These are phyloP conservation scores for Dysidea cf. avara DNA, from an alignment of 37 sponge, comb jelly and placozoan species.

Conservation along the genomic window DNA sequence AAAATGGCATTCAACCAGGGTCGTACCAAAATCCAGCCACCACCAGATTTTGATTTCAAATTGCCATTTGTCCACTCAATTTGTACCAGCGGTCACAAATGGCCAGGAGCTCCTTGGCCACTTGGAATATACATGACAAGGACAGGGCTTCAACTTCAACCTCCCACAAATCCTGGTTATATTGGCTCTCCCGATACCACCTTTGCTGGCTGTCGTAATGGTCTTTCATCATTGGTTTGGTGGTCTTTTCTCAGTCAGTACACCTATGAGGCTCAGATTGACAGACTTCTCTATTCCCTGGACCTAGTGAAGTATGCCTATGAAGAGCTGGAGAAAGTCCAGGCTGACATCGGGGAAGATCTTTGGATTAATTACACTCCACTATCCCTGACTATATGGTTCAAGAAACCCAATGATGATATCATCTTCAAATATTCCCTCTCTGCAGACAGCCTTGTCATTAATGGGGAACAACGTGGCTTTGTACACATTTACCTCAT, in stretches of 20 bases:
- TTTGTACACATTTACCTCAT: conserved; percentile 32
- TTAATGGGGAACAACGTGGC: background rate
- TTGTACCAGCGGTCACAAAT: conserved; percentile 33
- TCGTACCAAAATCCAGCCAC: background rate
- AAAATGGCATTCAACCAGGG: conserved; percentile 17
- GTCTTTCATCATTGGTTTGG: background rate
- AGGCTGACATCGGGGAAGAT: background rate
- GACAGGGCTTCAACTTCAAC: background rate
- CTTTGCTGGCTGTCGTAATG: conserved; percentile 25
- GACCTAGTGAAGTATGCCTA: background rate
- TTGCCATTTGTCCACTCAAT: conserved; percentile 27
- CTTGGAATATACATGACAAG: conserved; percentile 18
- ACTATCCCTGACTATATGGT: conserved; percentile 2
- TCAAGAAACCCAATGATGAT: conserved; percentile 12
- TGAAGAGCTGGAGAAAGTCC: background rate
- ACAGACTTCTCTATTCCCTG: conserved; percentile 1
- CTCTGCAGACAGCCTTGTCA: background rate
- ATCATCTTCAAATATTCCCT: conserved; percentile 15
- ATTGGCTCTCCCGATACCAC: conserved; percentile 36
- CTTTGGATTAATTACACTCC: conserved; percentile 2
- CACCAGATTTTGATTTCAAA: conserved; percentile 17
- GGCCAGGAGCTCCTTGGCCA: conserved; percentile 16
- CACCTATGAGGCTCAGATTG: conserved; percentile 1
- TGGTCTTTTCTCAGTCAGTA: conserved; percentile 39
- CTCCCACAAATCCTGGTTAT: background rate